Evolutionary conservation across 2,113 vertebrate genomes (phyloP).

Genomic region (Urocolius indicus): DNA sequence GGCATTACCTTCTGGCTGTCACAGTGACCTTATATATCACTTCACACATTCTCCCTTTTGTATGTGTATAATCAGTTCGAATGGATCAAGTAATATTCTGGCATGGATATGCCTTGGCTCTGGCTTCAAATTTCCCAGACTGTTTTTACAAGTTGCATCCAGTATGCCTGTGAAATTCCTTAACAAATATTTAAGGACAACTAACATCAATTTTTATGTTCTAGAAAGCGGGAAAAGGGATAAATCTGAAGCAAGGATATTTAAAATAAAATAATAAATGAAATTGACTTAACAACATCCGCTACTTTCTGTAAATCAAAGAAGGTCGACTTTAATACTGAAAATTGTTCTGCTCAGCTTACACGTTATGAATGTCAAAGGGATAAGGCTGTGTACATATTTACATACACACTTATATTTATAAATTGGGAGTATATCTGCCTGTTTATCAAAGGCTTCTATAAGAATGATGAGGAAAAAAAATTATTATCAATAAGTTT

Average conservation of each 20-base stretch:
- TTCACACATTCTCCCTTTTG: conserved; percentile 54
- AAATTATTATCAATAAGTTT: background rate
- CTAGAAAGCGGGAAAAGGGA: background rate
- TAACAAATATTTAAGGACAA: conserved; percentile 45
- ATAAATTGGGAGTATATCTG: background rate
- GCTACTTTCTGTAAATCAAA: background rate
- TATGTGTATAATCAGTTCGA: conserved; percentile 64
- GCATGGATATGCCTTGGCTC: conserved; percentile 42
- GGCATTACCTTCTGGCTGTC: conserved; percentile 64
- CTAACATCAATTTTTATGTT: conserved; percentile 9
- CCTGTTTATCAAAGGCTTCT: background rate
- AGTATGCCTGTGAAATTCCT: conserved; percentile 38
- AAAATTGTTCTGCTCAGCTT: background rate
- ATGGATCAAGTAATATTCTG: conserved; percentile 62
- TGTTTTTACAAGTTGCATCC: background rate
- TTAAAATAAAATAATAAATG: background rate
- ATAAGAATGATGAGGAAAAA: background rate
- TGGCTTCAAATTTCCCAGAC: conserved; percentile 26
- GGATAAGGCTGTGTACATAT: background rate
- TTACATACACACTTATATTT: background rate
- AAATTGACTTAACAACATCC: background rate
- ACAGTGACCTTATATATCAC: conserved; percentile 67
- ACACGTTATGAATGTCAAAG: background rate
- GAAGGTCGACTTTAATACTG: background rate
- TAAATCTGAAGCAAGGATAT: background rate